Evolutionary conservation across 2,113 vertebrate species (phyloP), one percentile per base, ranked within the genome.

Genomic region (Nannobrachium achirus): DNA sequence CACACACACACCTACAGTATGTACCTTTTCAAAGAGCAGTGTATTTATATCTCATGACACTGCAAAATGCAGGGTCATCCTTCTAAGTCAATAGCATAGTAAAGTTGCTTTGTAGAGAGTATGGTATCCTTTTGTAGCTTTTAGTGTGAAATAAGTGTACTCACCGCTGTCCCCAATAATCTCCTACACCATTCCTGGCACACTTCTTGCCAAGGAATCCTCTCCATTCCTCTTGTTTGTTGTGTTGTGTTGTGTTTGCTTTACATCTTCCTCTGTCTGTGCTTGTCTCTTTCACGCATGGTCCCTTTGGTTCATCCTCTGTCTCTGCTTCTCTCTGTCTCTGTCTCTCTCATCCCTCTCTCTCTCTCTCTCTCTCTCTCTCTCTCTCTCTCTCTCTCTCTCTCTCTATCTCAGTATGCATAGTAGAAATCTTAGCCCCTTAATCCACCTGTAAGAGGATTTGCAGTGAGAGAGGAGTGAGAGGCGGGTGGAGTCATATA

Each of bases 361-460:
- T 63, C 48, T 56, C 64, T 7, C 25, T 45, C 55, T 80, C 4
- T 65, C 69, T 58, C 10, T 76, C 48, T 53, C 41, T 57, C 50
- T 62, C 13, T 57, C 39, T 66, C 41, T 6, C 62, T 77, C 39
- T 67, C 64, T 33, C n/a, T 55, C 71, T 60, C 41, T 57, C 38
- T 52, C 44, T 42, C 53, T 81, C 75, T 62, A 49, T 76, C 71
- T 73, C 76, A 10, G 49, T 41, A 60, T 70, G 4, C 42, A 61
- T 68, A 64, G 64, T 59, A 65, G 83, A 82, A 72, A 90, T 88
- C 80, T 85, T 87, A 90, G 87, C 84, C 71, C 77, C 75, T 72
- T 92, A 91, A 92, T 91, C 92, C 88, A 76, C 59, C 69, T 68
- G 8, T 91, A 92, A 93, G 85, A 90, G 91, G 91, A 92, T 92